Base-by-base conservation (phyloP, 2,113 vertebrate genomes). In the Notiomystis cincta region DNA sequence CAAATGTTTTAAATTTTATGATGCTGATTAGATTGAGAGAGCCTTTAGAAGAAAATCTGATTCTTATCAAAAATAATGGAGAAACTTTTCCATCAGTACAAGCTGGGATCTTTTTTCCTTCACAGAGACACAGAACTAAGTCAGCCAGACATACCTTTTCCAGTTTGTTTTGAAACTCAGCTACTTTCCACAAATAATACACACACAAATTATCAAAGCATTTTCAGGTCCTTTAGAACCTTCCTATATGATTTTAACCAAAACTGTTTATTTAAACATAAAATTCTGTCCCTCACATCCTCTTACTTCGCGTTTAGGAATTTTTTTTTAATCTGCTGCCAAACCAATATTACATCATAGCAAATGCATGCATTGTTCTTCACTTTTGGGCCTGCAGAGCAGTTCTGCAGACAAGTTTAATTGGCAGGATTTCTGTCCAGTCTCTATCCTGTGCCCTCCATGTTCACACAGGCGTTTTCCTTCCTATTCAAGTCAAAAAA, bases 311-410 rank as follows among this genome's bases (percentile, higher is more conserved):
- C 1, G 0, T 93, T 90, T 71, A 88, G 86, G 92, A 83, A 70
- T 88, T 87, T 92, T 88, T 92, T 93, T 96, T 94, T 94, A 40
- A 93, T 94, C 92, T 92, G 44, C 82, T 94, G 94, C 95, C 95
- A 97, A 94, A 94, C 94, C 94, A 93, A 87, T 90, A 96, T 97
- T 85, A 96, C 95, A 84, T 97, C 94, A 97, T 73, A 83, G 87
- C 73, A 69, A 90, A 97, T 94, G 82, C 91, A 91, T 93, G 91
- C 90, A 93, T 95, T 96, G 89, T 96, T 93, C 94, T 93, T 91
- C 80, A 72, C 87, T 96, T 82, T 72, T 2, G 4, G 47, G 78
- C 27, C 62, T 66, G 90, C 84, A 93, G 75, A 95, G 91, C 84
- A 80, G 66, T 90, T 90, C 93, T 91, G 75, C 94, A 96, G 91